Base-by-base conservation (phyloP, 2,888 invertebrate genomes). In the Drosophila maculinotata region DNA sequence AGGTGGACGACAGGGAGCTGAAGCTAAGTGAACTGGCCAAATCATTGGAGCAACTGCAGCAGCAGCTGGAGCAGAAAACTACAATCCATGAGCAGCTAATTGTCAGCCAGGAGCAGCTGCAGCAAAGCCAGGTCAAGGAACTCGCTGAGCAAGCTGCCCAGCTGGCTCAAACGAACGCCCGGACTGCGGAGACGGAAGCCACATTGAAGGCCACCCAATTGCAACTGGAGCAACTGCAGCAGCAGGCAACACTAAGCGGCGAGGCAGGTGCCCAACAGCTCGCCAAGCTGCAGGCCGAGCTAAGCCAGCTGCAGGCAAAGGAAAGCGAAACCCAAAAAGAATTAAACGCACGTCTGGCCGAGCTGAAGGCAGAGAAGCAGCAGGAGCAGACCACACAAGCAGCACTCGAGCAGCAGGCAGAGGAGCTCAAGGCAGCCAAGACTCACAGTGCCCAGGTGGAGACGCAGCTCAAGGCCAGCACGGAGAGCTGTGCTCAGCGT, bases 191-290 rank as follows among this genome's bases (percentile, higher is more conserved):
- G 1, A 5, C 20, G 5, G 67, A 79, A 12, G 26, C 14, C 0
- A 17, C 38, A 0, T 28, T 70, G 0, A 51, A 68, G 20, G 17
- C 25, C 1, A 51, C 20, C 1, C 58, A 70, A 38, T 10, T 4
- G 6, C 73, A 75, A 12, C n/a, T 79, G 12, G 75, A 79, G 30
- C 60, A 68, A 20, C 42, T 78, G 33, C 76, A 78, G 45, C 64
- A 77, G 10, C 69, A 72, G 42, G 64, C 69, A 4, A 23, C 54
- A 0, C 10, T n/a, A 1, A 74, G 60, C 30, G 68, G 66, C 4
- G 59, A 69, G 23, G 49, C 60, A 14, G 65, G 59, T 0, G 66
- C 69, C 7, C 64, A 81, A 2, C 69, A 69, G 17, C 25, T 85
- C 14, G 47, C 57, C 23, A 41, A 63, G 7, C 14, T 80, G 9